A percentile compares a stretch with the other conserved stretches of the same genome.
Evolutionary conservation across 2,797 vertebrate species (phyloP).

Genomic region (Spea hammondii): DNA sequence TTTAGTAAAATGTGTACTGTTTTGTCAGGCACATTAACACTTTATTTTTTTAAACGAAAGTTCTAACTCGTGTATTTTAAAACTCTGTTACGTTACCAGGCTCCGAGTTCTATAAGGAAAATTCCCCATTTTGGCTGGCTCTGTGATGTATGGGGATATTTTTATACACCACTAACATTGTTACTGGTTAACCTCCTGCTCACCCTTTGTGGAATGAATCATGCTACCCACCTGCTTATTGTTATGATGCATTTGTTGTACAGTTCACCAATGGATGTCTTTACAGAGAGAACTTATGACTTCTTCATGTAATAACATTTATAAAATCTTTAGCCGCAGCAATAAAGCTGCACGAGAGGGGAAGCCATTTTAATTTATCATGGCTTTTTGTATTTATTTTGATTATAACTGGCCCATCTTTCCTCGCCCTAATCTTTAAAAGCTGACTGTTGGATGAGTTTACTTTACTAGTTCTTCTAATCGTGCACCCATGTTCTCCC

Average conservation of each 20-base stretch:
- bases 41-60: too few species aligned
- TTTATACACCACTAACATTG: conserved; percentile 34
- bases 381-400: conserved; percentile 40
- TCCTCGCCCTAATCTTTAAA: conserved; percentile 24
- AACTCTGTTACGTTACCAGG: background rate
- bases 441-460: conserved; percentile 3
- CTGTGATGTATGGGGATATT: conserved; percentile 39
- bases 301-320: conserved; percentile 51
- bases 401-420: conserved; percentile 27
- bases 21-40: too few species aligned
- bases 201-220: conserved; percentile 51
- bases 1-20: too few species aligned
- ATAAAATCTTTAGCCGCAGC: conserved; percentile 45
- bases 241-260: conserved; percentile 50
- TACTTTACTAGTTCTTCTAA: conserved; percentile 2
- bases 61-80: conserved; percentile 6
- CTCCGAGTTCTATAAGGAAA: conserved; percentile 21
- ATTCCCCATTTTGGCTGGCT: conserved; percentile 19
- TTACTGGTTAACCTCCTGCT: conserved; percentile 52
- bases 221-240: conserved; percentile 34
- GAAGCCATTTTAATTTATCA: conserved; percentile 45
- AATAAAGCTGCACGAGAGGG: conserved; percentile 39
- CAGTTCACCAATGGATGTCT: conserved; percentile 46
- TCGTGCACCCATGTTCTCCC: background rate
- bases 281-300: conserved; percentile 49